Evolutionary conservation across 2,888 invertebrate species (phyloP), one percentile per base, ranked within the genome.

Genomic region (Coronaproctus castanopsis): DNA sequence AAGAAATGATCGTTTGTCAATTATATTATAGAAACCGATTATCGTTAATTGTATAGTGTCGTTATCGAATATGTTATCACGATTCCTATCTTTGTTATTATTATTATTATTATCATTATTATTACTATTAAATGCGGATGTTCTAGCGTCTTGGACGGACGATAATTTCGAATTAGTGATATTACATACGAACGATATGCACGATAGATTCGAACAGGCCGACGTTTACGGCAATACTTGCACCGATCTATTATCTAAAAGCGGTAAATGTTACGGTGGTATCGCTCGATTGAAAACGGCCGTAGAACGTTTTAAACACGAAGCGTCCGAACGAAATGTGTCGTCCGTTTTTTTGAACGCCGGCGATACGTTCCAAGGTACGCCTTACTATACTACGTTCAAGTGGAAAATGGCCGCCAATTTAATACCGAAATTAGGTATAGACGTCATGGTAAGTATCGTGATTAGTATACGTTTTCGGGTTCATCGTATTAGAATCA

Each of bases 151-250:
- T n/a, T n/a, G n/a, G n/a, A n/a, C n/a, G n/a, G n/a, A n/a, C 20
- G 62, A 59, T 19, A 66, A 71, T 64, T 77, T 81, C 65, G 78
- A 83, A 63, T 73, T 92, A 52, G 77, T 85, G 1, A 80, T 92
- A 57, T 72, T 92, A 0, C 92, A 93, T 72, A 89, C 89, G 66
- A 93, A 92, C 71, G 92, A 93, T 69, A 86, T 92, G 79, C 92
- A 92, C 70, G 82, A 87, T 0, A 77, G 78, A 65, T 61, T 66
- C 60, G 64, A 66, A 48, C 63, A 91, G 72, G 87, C 87, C 0
- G 83, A 83, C 22, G 76, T 76, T 61, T 75, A 77, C 59, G 82
- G 85, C 21, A 82, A 83, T 2, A 63, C 70, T 2, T 79, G 79
- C 66, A 65, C 69, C 1, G 63, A 67, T 68, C 8, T 64, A 63